Conservation (phyloP, 2,888 invertebrate genomes). For the Limnephilus lunatus region DNA sequence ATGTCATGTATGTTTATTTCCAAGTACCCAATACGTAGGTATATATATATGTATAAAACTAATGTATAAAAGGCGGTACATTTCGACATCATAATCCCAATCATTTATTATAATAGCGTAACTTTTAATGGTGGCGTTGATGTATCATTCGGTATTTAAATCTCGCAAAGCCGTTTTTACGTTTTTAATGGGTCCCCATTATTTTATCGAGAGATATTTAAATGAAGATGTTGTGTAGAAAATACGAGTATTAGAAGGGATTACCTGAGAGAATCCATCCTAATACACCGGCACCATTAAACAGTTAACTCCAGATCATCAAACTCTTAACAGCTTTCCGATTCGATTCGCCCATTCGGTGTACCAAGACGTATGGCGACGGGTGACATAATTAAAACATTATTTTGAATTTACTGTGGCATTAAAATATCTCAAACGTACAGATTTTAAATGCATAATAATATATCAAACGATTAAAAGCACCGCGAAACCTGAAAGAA, state of each 20-base stretch:
- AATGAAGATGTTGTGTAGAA: constrained; percentile 40
- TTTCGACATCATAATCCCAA: neutral
- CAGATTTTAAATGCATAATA: neutral
- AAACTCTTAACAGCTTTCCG: constrained; percentile 39
- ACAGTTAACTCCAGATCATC: constrained; percentile 44
- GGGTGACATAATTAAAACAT: constrained; percentile 64
- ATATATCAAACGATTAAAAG: constrained; percentile 5
- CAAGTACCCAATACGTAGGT: neutral
- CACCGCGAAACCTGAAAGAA: neutral
- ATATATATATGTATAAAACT: neutral
- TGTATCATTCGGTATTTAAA: neutral
- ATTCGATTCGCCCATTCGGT: constrained; percentile 49
- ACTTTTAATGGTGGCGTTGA: neutral
- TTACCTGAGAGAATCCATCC: constrained; percentile 37
- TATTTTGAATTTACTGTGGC: constrained; percentile 62
- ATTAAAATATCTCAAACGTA: constrained; percentile 59
- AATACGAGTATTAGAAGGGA: constrained; percentile 29
- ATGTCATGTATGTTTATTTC: neutral
- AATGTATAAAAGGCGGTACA: neutral
- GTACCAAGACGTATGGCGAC: constrained; percentile 35
- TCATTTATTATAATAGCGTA: neutral
- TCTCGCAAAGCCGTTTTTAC: neutral
- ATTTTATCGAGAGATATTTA: constrained; percentile 32
- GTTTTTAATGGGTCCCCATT: constrained; percentile 2
- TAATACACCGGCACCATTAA: constrained; percentile 18